Base-by-base conservation (phyloP, 2,797 vertebrate species). In the Sphenopsis melanotis region DNA sequence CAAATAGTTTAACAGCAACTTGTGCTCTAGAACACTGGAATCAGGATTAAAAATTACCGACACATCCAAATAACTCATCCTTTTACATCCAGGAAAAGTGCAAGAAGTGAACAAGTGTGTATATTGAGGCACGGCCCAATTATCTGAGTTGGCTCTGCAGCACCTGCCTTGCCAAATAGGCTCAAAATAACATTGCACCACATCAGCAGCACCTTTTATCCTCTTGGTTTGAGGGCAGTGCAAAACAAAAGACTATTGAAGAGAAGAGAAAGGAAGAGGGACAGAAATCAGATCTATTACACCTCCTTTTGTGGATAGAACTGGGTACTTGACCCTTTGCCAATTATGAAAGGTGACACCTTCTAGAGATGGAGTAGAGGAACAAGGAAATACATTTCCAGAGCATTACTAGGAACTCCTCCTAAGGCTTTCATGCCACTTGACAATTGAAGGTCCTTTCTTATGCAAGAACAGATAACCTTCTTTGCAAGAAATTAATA, bases 401-500 rank as follows among this genome's bases (percentile, higher is more conserved):
- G 57, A 82, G 46, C 42, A 89, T 83, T 85, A 68, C 42, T 10
- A 50, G 53, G 53, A 12, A 2, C 39, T 75, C 39, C 30, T 86
- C 30, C 76, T 75, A 20, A 77, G 68, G 53, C 56, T 74, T 56
- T 74, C 53, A 75, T 24, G 82, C 63, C 68, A 78, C 65, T 71
- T 80, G 61, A 93, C 46, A 89, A 46, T 42, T 63, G 60, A 72
- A 92, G 41, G 64, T 75, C 59, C 56, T 78, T 61, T 74, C 61
- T 89, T 85, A 71, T 69, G 76, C 68, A 91, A 93, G 80, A 44
- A 79, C 27, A 81, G 22, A 88, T 60, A 96, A 90, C 42, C 49
- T 50, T 83, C 71, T 83, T 89, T 65, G 36, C 50, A 83, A 82
- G 37, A 78, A 87, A 89, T 85, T 83, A 91, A 72, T 79, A 92